Evolutionary conservation across 1,140 invertebrate species (phyloP).

Genomic region (Babylonia areolata): DNA sequence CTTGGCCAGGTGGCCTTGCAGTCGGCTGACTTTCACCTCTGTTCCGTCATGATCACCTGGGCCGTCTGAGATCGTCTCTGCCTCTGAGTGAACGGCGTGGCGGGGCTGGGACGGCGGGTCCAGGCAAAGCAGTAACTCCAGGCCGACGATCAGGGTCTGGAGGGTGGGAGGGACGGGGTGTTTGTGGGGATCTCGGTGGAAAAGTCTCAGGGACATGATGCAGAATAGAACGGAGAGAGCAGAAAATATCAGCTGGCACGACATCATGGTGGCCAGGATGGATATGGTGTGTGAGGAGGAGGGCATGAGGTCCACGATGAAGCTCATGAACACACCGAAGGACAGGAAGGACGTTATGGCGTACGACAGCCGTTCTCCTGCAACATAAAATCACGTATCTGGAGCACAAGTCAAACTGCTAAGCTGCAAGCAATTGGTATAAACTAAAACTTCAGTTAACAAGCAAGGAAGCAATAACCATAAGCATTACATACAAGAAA

Average conservation of each 20-base stretch:
- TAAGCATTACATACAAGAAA: too few relatives aligned
- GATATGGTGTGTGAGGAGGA: too few relatives aligned
- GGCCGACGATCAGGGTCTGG: background rate
- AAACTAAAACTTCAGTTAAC: background rate
- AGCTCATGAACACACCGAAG: too few relatives aligned
- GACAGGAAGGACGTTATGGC: too few relatives aligned
- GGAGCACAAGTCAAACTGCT: background rate
- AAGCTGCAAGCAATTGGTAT: background rate
- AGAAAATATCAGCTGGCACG: too few relatives aligned
- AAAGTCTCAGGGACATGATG: too few relatives aligned
- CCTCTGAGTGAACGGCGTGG: background rate
- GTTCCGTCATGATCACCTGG: background rate
- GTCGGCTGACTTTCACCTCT: background rate
- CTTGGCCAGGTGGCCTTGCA: background rate
- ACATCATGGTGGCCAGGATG: too few relatives aligned
- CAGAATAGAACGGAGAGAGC: too few relatives aligned
- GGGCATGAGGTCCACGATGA: too few relatives aligned
- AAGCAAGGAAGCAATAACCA: too few relatives aligned
- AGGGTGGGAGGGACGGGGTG: constrained; percentile 10
- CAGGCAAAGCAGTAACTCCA: constrained; percentile 16
- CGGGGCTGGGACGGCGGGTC: background rate
- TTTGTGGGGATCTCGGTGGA: background rate
- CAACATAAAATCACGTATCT: background rate
- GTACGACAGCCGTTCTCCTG: too few relatives aligned
- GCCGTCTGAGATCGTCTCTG: background rate